Base-by-base conservation (phyloP, 2,888 invertebrate genomes). In the Mechanitis messenoides region DNA sequence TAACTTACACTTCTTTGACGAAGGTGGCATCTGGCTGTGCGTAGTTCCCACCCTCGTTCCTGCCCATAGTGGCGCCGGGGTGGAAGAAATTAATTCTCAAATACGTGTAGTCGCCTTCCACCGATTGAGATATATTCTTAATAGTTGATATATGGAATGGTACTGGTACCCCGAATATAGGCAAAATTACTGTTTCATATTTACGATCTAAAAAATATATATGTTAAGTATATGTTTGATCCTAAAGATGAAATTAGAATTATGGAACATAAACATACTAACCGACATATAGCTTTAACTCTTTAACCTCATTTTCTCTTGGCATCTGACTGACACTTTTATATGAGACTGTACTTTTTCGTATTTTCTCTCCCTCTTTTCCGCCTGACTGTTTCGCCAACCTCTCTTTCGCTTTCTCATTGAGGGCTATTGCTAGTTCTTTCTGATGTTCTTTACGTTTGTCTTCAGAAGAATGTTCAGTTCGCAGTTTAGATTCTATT, bases 141-240 rank as follows among this genome's bases (percentile, higher is more conserved):
- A 99, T 97, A 5, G 98, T 99, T 3, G 98, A 98, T 80, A 99
- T 99, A 83, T 99, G 99, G 85, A 98, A 99, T 60, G 99, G 99
- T 65, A 98, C 97, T 0, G 98, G 95, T 55, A 97, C 91, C 63
- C 99, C 99, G 90, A 97, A 99, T 72, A 99, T 94, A 2, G 99
- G 99, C 77, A 99, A 87, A 69, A 99, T 98, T n/a, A 99, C 95
- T 1, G 98, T 98, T 87, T 99, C 99, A 81, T 98, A 98, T 87
- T 97, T 98, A 73, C 95, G 95, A 90, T 98, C 98, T 95, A 86
- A 61, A 90, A 82, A 67, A 56, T 53, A 45, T 54, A 46, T 11
- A 42, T 9, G 2, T 7, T 42, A 9, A 5, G 9, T 42, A 3
- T 35, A 3, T 35, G 35, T 9, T 42, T 42, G 9, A 9, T 9